A percentile compares a stretch with the other conserved stretches of the same genome.
Conservation (phyloP, 2,797 vertebrate species). For the Alosa sapidissima region DNA sequence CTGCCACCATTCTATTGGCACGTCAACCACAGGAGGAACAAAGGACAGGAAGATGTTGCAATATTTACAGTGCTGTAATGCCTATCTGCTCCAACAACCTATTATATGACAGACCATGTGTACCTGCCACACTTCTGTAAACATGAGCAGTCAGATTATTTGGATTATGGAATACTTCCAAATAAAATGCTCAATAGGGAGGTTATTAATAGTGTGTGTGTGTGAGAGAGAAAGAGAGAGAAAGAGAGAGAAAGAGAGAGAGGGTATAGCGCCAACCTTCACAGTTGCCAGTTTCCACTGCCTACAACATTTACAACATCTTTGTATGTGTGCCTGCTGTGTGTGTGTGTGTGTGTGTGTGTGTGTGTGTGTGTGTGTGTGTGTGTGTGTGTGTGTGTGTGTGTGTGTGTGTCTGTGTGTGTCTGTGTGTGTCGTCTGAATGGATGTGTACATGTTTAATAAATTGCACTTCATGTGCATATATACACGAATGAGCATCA, state of each 20-base stretch:
- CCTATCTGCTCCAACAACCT: not conserved
- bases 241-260: not conserved
- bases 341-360: not conserved
- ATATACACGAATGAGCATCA: too few relatives aligned
- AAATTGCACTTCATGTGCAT: not conserved
- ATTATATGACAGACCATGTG: too few relatives aligned
- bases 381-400: not conserved
- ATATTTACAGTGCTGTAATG: not conserved
- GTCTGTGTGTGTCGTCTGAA: not conserved
- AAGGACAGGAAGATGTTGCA: not conserved
- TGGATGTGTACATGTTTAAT: not conserved
- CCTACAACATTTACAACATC: too few relatives aligned
- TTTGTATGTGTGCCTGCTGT: not conserved
- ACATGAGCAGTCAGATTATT: not conserved
- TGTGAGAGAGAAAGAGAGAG: not conserved
- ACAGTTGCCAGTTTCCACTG: too few relatives aligned
- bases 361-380: not conserved
- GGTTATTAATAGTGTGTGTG: too few relatives aligned
- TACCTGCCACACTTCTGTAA: not conserved
- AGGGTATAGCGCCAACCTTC: too few relatives aligned
- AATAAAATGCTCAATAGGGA: too few relatives aligned
- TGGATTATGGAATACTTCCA: too few relatives aligned
- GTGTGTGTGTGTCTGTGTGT: not conserved
- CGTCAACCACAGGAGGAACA: too few relatives aligned
- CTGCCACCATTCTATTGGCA: not conserved